Evolutionary conservation across 1,140 invertebrate genomes (phyloP).

Genomic region (Eufriesea mexicana): DNA sequence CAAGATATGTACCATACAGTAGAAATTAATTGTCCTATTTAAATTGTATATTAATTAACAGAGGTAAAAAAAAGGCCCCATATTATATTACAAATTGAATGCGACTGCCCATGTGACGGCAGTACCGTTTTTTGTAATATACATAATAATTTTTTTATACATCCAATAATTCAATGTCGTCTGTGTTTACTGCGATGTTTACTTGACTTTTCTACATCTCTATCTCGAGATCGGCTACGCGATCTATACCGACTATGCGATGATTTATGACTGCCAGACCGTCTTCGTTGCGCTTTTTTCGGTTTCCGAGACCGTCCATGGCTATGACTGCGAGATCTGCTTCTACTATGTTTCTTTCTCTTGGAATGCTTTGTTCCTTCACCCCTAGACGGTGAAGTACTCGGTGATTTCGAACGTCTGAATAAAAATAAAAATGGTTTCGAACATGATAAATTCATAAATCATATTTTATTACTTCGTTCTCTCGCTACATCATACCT

Average conservation of each 20-base stretch:
- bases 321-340: conserved; percentile 82
- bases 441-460: neutral
- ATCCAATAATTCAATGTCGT: conserved; percentile 65
- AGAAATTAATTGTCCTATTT: conserved; percentile 33
- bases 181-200: conserved; percentile 79
- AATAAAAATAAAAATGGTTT: conserved; percentile 58
- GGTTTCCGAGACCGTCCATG: conserved; percentile 81
- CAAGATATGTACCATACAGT: conserved; percentile 38
- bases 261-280: conserved; percentile 82
- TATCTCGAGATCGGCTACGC: conserved; percentile 82
- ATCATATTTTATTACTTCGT: neutral
- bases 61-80: conserved; percentile 35
- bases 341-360: conserved; percentile 82
- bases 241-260: conserved; percentile 83
- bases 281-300: conserved; percentile 78
- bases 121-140: neutral
- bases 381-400: conserved; percentile 73
- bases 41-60: conserved; percentile 16
- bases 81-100: conserved; percentile 49
- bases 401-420: conserved; percentile 77
- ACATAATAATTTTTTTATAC: neutral
- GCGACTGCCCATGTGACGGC: neutral
- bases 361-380: conserved; percentile 80
- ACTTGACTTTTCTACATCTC: conserved; percentile 75
- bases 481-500: conserved; percentile 61